These are phyloP conservation scores for Mylabris phalerata DNA, from an alignment of 1,140 invertebrate species.

Conservation along the genomic window DNA sequence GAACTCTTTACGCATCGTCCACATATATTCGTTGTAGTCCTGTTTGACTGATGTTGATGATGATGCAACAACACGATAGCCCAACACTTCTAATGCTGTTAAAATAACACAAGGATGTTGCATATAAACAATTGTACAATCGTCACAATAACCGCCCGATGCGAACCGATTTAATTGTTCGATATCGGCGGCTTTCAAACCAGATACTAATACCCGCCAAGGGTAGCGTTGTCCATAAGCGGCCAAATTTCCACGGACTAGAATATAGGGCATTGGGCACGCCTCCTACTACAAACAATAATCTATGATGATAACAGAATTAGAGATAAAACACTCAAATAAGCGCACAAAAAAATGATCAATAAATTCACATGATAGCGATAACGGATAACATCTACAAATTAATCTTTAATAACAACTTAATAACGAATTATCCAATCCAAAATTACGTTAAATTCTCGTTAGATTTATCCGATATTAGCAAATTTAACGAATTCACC, in stretches of 20 bases:
- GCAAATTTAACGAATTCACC: too few species aligned
- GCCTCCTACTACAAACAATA: neutral
- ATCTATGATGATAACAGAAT: too few species aligned
- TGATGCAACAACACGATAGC: constrained; percentile 78
- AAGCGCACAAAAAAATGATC: too few species aligned
- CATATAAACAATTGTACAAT: constrained; percentile 71
- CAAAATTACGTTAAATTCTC: too few species aligned
- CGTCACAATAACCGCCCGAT: constrained; percentile 71
- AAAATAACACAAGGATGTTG: constrained; percentile 81
- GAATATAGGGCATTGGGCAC: constrained; percentile 72
- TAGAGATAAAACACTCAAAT: too few species aligned
- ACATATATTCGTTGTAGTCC: constrained; percentile 84
- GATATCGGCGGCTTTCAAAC: constrained; percentile 75
- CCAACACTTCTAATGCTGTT: constrained; percentile 75
- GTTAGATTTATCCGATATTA: too few species aligned
- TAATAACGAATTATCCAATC: too few species aligned
- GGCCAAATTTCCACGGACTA: constrained; percentile 77
- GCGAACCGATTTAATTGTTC: constrained; percentile 71
- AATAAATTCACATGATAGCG: too few species aligned
- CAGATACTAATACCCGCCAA: constrained; percentile 76
- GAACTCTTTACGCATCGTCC: constrained; percentile 86
- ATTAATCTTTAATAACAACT: too few species aligned
- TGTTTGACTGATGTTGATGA: constrained; percentile 77
- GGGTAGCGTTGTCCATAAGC: constrained; percentile 77
- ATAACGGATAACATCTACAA: too few species aligned